These are phyloP conservation scores for Astreopora myriophthalma DNA, from an alignment of 64 coral and sea anemone genomes.

Conservation along the genomic window DNA sequence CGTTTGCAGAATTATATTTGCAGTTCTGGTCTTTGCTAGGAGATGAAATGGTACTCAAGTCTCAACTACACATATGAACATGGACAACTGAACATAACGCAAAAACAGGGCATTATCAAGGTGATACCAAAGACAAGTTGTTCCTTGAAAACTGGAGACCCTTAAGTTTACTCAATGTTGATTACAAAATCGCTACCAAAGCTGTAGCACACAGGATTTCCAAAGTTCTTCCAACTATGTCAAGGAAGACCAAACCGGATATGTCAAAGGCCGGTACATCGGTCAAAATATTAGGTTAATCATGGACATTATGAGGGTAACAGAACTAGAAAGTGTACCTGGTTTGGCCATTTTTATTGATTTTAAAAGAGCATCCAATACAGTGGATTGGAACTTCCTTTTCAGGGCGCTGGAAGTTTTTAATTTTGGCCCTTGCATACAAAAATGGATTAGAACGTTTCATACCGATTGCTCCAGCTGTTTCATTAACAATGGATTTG, in stretches of 20 bases:
- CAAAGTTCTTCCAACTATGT: neutral
- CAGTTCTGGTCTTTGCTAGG: neutral
- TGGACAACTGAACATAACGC: neutral
- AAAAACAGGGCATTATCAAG: too few relatives aligned
- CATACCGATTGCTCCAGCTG: neutral
- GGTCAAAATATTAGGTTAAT: too few relatives aligned
- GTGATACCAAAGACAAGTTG: neutral
- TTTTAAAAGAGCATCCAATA: constrained; percentile 31
- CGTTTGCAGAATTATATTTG: neutral
- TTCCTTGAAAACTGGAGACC: neutral
- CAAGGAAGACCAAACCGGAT: neutral
- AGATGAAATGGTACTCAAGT: neutral
- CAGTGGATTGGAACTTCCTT: too few relatives aligned
- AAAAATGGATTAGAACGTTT: constrained; percentile 7
- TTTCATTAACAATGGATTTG: constrained; percentile 2
- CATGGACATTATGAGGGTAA: too few relatives aligned
- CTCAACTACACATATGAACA: too few relatives aligned
- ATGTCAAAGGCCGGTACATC: neutral
- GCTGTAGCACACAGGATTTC: neutral
- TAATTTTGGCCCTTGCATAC: neutral
- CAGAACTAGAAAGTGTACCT: neutral
- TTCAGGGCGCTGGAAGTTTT: neutral
- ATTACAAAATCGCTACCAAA: too few relatives aligned
- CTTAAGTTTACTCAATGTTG: neutral
- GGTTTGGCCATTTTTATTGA: neutral